Percentiles rank a stretch among this genome's conserved stretches.
Conservation (phyloP, 2,113 vertebrate species). For the Stomatorhinus ivindoensis region DNA sequence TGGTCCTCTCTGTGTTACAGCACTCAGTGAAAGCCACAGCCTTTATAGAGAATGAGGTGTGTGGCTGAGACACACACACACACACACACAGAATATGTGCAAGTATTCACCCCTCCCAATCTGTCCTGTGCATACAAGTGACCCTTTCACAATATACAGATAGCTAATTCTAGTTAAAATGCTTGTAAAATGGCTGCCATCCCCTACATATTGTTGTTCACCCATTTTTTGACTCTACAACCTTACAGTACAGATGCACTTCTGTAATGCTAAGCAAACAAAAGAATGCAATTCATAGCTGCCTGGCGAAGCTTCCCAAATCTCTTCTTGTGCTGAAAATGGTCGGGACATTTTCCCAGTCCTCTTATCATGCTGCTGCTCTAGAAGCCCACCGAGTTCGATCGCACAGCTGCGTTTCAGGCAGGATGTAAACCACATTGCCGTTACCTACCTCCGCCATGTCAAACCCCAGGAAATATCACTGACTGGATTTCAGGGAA, state of each 20-base stretch:
- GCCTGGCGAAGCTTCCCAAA: neutral
- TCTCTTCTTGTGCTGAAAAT: neutral
- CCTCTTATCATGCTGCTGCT: neutral
- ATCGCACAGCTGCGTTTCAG: neutral
- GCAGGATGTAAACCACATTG: neutral
- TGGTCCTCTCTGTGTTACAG: neutral
- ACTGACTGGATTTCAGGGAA: neutral
- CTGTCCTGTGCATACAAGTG: neutral
- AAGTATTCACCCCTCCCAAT: neutral
- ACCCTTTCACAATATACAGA: neutral
- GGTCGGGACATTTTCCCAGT: neutral
- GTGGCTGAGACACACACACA: neutral
- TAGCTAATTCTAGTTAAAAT: neutral
- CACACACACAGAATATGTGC: neutral
- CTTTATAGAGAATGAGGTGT: neutral
- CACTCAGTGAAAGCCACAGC: neutral
- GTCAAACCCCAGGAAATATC: neutral
- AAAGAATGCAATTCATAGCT: neutral
- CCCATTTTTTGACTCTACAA: neutral
- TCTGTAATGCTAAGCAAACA: neutral
- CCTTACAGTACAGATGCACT: neutral
- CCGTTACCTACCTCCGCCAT: neutral
- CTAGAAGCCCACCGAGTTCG: neutral
- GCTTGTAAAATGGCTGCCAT: no score
- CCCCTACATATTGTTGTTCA: neutral